Percentiles rank a stretch among this genome's conserved stretches.
phyloP scores from a whole-genome alignment of 2,888 invertebrate species.

The Pharmacophagus antenor region DNA sequence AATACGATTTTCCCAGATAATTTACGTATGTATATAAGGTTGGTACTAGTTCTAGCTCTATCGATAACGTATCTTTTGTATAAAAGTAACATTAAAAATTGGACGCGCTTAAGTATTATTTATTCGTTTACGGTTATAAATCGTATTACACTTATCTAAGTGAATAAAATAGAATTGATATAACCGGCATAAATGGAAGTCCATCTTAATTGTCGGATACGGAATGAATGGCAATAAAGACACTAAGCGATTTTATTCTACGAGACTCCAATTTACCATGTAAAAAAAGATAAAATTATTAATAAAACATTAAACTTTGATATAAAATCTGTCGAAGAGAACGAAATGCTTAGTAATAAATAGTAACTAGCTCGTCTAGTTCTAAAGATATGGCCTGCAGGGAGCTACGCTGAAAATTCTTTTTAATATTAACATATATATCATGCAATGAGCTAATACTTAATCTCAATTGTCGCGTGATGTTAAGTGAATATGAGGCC shows the following conservation, averaged over 20 bases:
- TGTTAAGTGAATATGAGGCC: neutral
- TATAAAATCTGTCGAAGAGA: no score
- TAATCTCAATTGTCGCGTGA: neutral
- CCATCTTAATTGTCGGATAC: slow-evolving; percentile 13
- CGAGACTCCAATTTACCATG: neutral
- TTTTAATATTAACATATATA: no score
- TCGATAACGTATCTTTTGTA: no score
- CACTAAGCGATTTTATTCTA: slow-evolving; percentile 4
- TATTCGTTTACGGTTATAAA: no score
- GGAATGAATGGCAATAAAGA: slow-evolving; percentile 13
- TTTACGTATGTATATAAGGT: neutral
- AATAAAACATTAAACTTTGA: no score
- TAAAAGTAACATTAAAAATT: no score
- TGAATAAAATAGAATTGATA: slow-evolving; percentile 6
- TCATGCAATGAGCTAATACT: neutral
- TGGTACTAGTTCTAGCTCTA: neutral
- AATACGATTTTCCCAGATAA: slow-evolving; percentile 26
- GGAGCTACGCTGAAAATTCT: no score
- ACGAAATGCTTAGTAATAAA: neutral
- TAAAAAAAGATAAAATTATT: no score
- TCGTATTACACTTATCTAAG: no score
- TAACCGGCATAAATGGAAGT: slow-evolving; percentile 7
- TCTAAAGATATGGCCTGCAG: neutral
- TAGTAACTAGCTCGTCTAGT: neutral
- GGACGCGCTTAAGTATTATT: no score